Conservation (phyloP, 2,888 invertebrate species). For the Eristalinus sepulchralis region DNA sequence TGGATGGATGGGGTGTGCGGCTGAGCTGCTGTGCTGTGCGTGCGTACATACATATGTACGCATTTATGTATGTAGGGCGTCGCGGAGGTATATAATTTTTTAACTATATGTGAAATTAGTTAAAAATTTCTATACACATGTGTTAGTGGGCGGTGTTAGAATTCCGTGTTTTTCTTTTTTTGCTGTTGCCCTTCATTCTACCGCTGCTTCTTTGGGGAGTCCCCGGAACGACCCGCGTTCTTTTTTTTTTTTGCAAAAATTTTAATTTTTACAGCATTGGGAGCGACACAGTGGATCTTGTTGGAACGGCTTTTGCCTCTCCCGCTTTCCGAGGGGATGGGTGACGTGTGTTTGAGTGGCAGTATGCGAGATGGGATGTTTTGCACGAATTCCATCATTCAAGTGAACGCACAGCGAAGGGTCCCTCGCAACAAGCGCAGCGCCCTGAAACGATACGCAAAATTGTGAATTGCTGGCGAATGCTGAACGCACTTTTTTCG, state of each 20-base stretch:
- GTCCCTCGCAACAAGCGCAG: neutral
- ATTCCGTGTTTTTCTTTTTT: slow-evolving; percentile 71
- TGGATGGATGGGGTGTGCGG: slow-evolving; percentile 1
- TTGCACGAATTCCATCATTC: slow-evolving; percentile 55
- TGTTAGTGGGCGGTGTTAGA: slow-evolving; percentile 81
- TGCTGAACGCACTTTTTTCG: slow-evolving; percentile 59
- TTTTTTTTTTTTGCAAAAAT: slow-evolving; percentile 73
- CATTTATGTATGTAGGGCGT: slow-evolving; percentile 45
- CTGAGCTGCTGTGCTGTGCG: neutral
- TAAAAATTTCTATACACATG: slow-evolving; percentile 71
- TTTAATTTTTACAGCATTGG: slow-evolving; percentile 74
- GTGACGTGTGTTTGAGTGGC: slow-evolving; percentile 42
- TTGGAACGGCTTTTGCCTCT: neutral
- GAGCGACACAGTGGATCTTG: slow-evolving; percentile 33
- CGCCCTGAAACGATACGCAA: slow-evolving; percentile 16
- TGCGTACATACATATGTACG: slow-evolving; percentile 47
- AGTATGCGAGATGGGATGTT: slow-evolving; percentile 55
- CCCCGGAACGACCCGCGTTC: slow-evolving; percentile 45
- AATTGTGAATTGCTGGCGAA: neutral
- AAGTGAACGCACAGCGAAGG: neutral
- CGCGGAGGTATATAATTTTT: slow-evolving; percentile 67
- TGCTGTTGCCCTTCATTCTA: slow-evolving; percentile 29
- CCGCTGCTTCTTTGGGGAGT: slow-evolving; percentile 39
- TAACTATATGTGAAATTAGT: slow-evolving; percentile 71
- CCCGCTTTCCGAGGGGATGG: slow-evolving; percentile 10